Conservation (phyloP, 2,797 vertebrate species). For the Kryptolebias ocellatus region DNA sequence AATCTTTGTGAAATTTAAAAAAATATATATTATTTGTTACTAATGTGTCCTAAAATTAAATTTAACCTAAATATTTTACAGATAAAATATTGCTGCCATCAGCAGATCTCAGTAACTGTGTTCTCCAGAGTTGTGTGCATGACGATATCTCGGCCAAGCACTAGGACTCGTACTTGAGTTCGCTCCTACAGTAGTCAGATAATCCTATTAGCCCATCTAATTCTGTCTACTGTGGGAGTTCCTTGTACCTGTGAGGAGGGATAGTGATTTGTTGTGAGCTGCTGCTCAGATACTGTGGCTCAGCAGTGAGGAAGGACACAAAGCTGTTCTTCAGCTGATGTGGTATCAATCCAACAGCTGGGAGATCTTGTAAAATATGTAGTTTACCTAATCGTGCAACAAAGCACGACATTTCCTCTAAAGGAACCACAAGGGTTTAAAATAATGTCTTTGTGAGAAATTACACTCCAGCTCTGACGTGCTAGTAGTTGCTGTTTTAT, state of each 20-base stretch:
- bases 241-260: conserved; percentile 65
- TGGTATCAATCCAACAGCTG: conserved; percentile 11
- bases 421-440: background rate
- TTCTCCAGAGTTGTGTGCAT: conserved; percentile 22
- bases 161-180: conserved; percentile 52
- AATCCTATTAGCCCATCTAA: conserved; percentile 83
- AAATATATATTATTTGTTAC: background rate
- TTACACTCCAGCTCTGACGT: conserved; percentile 2
- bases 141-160: conserved; percentile 40
- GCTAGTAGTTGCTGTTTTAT: conserved; percentile 22
- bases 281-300: conserved; percentile 31
- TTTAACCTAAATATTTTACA: conserved; percentile 2
- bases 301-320: conserved; percentile 22
- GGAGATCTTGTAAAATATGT: conserved; percentile 43
- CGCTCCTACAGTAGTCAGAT: conserved; percentile 64
- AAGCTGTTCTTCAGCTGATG: conserved; percentile 10
- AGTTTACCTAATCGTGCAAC: conserved; percentile 34
- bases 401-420: background rate
- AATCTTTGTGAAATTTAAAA: too few species aligned
- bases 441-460: conserved; percentile 16
- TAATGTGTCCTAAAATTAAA: background rate
- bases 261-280: conserved; percentile 64
- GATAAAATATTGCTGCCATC: conserved; percentile 11
- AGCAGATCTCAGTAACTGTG: conserved; percentile 16
- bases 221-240: conserved; percentile 74